These are phyloP conservation scores for Pocillopora verrucosa DNA, from an alignment of 64 coral and sea anemone genomes.

Conservation along the genomic window DNA sequence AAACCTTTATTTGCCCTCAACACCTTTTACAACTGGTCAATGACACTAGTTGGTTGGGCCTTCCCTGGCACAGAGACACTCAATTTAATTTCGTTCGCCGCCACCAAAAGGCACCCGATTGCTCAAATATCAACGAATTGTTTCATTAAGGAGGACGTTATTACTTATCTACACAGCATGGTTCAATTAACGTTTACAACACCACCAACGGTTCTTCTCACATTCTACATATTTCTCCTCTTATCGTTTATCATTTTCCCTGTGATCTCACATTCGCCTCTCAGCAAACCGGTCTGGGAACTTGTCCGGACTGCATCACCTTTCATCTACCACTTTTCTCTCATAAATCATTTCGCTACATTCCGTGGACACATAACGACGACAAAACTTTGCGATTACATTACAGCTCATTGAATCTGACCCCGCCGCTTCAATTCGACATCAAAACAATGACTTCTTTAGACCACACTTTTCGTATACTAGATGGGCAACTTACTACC, in stretches of 20 bases:
- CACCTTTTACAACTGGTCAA: not conserved
- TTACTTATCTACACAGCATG: conserved; percentile 2
- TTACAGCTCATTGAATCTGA: conserved; percentile 18
- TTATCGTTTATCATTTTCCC: conserved; percentile 11
- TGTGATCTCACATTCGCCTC: conserved; percentile 10
- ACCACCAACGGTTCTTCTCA: not conserved
- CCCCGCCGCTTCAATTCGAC: not conserved
- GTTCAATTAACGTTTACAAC: not conserved
- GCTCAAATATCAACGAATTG: not conserved
- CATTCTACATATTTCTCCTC: not conserved
- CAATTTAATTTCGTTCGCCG: not conserved
- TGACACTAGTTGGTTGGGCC: conserved; percentile 6
- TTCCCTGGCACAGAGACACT: not conserved
- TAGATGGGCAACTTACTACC: not conserved
- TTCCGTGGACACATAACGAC: not conserved
- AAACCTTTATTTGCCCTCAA: not conserved
- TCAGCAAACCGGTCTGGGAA: not conserved
- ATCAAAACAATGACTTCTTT: not conserved
- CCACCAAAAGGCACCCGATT: not conserved
- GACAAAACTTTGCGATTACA: not conserved
- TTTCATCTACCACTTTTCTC: conserved; percentile 3
- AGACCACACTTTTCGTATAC: not conserved
- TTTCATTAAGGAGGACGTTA: not conserved
- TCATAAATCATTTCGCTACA: not conserved
- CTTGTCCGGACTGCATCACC: not conserved